phyloP scores from a whole-genome alignment of 2,888 invertebrate genomes.

The Callimorpha dominula region DNA sequence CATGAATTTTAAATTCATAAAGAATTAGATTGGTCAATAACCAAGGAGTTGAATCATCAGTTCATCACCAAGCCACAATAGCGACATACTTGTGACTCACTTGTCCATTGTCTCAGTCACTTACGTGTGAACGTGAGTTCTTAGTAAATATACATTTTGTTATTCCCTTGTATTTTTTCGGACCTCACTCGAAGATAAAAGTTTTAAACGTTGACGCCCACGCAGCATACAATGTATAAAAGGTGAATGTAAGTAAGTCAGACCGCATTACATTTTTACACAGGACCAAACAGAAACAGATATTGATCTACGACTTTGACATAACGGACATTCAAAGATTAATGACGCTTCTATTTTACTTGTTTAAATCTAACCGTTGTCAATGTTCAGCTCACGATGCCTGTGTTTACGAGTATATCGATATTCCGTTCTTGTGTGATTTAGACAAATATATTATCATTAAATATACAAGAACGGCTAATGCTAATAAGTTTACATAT shows the following conservation, averaged over 20 bases:
- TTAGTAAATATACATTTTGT: conserved; percentile 16
- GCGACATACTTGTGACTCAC: conserved; percentile 19
- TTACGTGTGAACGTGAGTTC: conserved; percentile 11
- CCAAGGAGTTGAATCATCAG: conserved; percentile 6
- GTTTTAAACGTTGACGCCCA: conserved; percentile 34
- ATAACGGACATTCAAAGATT: conserved; percentile 74
- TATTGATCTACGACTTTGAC: conserved; percentile 58
- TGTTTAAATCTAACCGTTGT: conserved; percentile 60
- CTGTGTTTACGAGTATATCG: conserved; percentile 51
- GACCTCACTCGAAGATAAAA: conserved; percentile 25
- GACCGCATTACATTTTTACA: conserved; percentile 48
- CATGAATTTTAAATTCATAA: not conserved
- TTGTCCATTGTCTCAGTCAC: conserved; percentile 16
- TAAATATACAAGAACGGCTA: conserved; percentile 9
- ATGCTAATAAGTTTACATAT: conserved; percentile 7
- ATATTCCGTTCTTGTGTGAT: conserved; percentile 56
- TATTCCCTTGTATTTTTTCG: conserved; percentile 31
- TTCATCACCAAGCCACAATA: conserved; percentile 6
- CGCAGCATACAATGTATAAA: conserved; percentile 35
- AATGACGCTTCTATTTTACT: conserved; percentile 64
- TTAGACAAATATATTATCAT: conserved; percentile 26
- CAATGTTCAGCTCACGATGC: conserved; percentile 49
- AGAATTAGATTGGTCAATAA: not conserved
- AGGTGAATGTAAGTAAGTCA: conserved; percentile 38
- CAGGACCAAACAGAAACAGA: conserved; percentile 37